A percentile compares a stretch with the other conserved stretches of the same genome.
Conservation (phyloP, 2,888 invertebrate genomes). For the Apamea monoglypha region DNA sequence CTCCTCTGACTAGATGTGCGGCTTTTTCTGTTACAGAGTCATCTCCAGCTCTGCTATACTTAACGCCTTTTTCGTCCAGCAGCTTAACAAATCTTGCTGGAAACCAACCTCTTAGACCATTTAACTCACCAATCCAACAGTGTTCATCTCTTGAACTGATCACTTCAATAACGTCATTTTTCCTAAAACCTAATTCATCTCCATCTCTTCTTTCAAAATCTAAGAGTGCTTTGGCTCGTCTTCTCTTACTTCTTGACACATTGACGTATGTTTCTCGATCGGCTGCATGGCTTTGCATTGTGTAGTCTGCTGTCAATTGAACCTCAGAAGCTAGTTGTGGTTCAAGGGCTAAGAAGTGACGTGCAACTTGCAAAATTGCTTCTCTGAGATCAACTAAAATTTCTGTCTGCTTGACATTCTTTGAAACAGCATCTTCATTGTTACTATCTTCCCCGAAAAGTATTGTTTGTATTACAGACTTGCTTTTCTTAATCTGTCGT, state of each 20-base stretch:
- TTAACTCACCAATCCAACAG: slow-evolving; percentile 99
- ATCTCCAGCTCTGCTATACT: slow-evolving; percentile 97
- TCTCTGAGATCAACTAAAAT: slow-evolving; percentile 99
- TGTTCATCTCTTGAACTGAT: slow-evolving; percentile 99
- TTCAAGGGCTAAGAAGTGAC: slow-evolving; percentile 98
- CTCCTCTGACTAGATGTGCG: slow-evolving; percentile 98
- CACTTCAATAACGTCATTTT: slow-evolving; percentile 99
- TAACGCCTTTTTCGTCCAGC: slow-evolving; percentile 95
- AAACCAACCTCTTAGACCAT: slow-evolving; percentile 98
- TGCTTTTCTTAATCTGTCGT: slow-evolving; percentile 96
- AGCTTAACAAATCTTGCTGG: slow-evolving; percentile 99
- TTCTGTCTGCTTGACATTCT: slow-evolving; percentile 99
- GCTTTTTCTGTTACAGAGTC: slow-evolving; percentile 99
- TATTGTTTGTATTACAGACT: slow-evolving; percentile 97
- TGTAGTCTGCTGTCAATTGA: slow-evolving; percentile 97
- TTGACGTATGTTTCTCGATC: slow-evolving; percentile 99
- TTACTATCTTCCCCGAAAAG: slow-evolving; percentile 95
- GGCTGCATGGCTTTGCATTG: slow-evolving; percentile 97
- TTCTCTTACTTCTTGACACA: slow-evolving; percentile 95
- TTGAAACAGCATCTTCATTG: slow-evolving; percentile 96
- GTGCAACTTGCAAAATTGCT: slow-evolving; percentile 96
- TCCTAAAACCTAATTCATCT: slow-evolving; percentile 99
- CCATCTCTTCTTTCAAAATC: slow-evolving; percentile 99
- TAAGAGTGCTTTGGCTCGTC: slow-evolving; percentile 98
- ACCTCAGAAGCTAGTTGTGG: slow-evolving; percentile 95